Evolutionary conservation across 2,113 vertebrate genomes (phyloP).

Genomic region (Shinisaurus crocodilurus): DNA sequence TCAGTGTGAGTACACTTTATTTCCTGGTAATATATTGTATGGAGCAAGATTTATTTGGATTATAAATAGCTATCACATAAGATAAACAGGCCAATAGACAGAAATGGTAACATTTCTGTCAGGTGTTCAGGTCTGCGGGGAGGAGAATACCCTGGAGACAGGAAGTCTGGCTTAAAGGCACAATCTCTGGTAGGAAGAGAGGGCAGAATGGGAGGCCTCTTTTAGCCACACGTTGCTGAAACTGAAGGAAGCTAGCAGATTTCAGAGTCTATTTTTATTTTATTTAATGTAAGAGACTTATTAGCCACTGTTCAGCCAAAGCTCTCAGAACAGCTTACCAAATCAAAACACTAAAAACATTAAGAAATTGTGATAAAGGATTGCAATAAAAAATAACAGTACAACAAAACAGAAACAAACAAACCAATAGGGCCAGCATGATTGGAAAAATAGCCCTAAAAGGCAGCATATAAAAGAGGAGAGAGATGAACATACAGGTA

Average conservation of each 20-base stretch:
- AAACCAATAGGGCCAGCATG: too few species aligned
- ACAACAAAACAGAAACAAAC: background rate
- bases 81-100: background rate
- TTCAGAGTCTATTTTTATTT: background rate
- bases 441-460: too few species aligned
- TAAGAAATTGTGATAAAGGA: background rate
- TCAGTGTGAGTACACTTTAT: background rate
- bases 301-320: background rate
- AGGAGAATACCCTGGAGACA: background rate
- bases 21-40: background rate
- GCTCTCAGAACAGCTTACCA: background rate
- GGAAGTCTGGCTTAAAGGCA: background rate
- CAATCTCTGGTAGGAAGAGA: background rate
- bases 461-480: too few species aligned
- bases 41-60: background rate
- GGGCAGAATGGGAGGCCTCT: background rate
- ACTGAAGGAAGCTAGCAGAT: background rate
- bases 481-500: too few species aligned
- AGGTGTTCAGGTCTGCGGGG: background rate
- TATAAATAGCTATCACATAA: background rate
- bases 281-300: background rate
- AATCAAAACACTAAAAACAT: background rate
- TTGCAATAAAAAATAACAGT: background rate
- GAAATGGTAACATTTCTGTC: background rate
- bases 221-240: background rate